These are phyloP conservation scores for Condylura cristata DNA, from an alignment of 2,113 vertebrate species.

Conservation along the genomic window DNA sequence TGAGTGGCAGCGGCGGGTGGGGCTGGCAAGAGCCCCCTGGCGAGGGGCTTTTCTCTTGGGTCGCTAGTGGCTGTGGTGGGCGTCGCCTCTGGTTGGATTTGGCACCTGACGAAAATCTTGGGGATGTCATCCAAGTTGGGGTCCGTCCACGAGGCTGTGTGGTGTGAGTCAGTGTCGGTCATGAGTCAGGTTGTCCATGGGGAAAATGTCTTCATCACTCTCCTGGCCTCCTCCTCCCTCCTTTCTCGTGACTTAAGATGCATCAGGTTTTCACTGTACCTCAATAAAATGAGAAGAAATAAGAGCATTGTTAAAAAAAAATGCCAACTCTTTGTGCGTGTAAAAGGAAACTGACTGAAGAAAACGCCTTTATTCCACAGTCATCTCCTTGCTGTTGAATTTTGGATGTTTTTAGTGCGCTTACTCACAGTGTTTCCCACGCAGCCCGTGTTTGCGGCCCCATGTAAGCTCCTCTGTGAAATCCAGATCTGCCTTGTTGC, in stretches of 20 bases:
- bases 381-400: not conserved
- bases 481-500: not conserved
- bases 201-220: not conserved
- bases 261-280: not conserved
- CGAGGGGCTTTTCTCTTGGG: not conserved
- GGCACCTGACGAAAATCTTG: constrained; percentile 16
- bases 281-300: not conserved
- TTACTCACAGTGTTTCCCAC: not conserved
- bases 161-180: not conserved
- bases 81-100: too few species aligned
- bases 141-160: not conserved
- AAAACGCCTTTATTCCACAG: not conserved
- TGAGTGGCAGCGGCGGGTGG: not conserved
- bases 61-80: not conserved
- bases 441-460: not conserved
- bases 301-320: not conserved
- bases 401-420: not conserved
- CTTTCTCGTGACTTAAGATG: not conserved
- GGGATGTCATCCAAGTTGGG: not conserved
- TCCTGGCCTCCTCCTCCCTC: not conserved
- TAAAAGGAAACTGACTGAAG: not conserved
- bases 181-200: not conserved
- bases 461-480: not conserved
- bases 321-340: not conserved
- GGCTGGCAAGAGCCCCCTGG: not conserved